phyloP scores from a whole-genome alignment of 2,888 invertebrate genomes.

The Pachliopta kotzebuea region DNA sequence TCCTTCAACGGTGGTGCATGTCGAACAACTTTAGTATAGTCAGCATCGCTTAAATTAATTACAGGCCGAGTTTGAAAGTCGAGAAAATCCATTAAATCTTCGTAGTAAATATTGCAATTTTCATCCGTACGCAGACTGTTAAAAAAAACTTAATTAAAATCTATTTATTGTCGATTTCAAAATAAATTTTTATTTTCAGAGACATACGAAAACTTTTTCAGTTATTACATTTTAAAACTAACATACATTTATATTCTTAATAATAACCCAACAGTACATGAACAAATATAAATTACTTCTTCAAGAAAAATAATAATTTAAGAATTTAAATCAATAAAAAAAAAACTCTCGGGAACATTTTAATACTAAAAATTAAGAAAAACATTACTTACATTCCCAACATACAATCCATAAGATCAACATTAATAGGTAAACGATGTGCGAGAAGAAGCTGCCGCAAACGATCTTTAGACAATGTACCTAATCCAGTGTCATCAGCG shows the following conservation, averaged over 20 bases:
- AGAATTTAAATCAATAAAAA: neutral
- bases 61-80: constrained; percentile 81
- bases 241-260: too few relatives aligned
- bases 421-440: constrained; percentile 84
- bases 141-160: constrained; percentile 18
- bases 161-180: neutral
- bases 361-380: neutral
- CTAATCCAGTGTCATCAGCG: constrained; percentile 70
- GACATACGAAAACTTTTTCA: too few relatives aligned
- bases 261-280: too few relatives aligned
- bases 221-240: too few relatives aligned
- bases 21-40: constrained; percentile 61
- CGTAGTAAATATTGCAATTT: constrained; percentile 82
- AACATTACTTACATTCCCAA: constrained; percentile 80
- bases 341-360: neutral
- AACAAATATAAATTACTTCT: neutral
- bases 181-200: too few relatives aligned
- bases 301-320: neutral
- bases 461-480: constrained; percentile 79
- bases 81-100: constrained; percentile 86
- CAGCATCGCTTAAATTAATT: constrained; percentile 54
- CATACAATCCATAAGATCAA: constrained; percentile 85
- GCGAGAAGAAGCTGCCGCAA: constrained; percentile 84
- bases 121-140: constrained; percentile 83
- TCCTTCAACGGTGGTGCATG: constrained; percentile 69